Percentiles rank a stretch among this genome's conserved stretches.
These are phyloP conservation scores for Antigone vipio DNA, from an alignment of 2,113 vertebrate genomes.

Conservation along the genomic window DNA sequence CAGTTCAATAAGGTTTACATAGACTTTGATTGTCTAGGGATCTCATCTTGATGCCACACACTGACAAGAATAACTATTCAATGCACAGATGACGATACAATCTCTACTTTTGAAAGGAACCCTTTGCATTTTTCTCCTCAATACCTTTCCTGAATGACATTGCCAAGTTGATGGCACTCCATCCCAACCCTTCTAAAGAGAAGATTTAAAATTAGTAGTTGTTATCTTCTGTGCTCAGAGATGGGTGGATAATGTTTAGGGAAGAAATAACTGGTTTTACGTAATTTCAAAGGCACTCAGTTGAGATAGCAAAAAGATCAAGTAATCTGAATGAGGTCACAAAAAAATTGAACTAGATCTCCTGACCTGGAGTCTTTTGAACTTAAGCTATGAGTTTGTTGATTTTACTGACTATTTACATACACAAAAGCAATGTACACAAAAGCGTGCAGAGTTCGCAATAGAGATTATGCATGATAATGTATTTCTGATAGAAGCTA, in stretches of 20 bases:
- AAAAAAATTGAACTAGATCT: neutral
- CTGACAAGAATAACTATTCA: neutral
- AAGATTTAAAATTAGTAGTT: neutral
- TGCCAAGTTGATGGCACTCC: neutral
- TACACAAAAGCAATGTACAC: neutral
- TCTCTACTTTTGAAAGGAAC: neutral
- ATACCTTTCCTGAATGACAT: neutral
- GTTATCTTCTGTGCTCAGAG: neutral
- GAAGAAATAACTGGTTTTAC: neutral
- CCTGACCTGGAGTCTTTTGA: neutral
- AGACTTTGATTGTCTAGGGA: neutral
- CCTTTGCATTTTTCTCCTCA: neutral
- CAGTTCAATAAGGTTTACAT: accelerated
- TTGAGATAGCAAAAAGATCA: neutral
- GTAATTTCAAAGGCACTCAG: neutral
- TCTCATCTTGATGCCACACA: neutral
- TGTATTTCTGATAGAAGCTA: too few relatives aligned
- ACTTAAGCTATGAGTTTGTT: neutral
- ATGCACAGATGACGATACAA: neutral
- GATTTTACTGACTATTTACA: neutral
- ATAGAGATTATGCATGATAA: neutral
- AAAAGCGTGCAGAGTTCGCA: accelerated
- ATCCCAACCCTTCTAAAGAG: neutral
- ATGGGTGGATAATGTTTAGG: neutral
- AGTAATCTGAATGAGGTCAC: neutral